These are phyloP conservation scores for Cynoglossus semilaevis DNA, from an alignment of 2,113 vertebrate genomes.

Conservation along the genomic window DNA sequence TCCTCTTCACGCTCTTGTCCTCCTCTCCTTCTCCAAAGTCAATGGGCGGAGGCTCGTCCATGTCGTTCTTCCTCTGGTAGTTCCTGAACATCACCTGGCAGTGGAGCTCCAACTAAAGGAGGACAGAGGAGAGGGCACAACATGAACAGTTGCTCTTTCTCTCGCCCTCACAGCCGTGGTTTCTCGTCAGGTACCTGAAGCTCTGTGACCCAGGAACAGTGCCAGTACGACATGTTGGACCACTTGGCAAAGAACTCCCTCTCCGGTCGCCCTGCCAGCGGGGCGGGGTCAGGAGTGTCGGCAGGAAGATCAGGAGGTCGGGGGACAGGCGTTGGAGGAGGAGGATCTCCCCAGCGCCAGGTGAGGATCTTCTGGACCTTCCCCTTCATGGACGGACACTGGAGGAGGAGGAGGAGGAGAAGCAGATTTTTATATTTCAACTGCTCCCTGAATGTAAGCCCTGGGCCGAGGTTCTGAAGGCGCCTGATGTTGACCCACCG, in stretches of 20 bases:
- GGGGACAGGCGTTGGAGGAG: conserved; percentile 86
- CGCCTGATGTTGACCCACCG: conserved; percentile 75
- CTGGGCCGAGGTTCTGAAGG: rapidly evolving
- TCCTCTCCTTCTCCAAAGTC: conserved; percentile 89
- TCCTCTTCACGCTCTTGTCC: conserved; percentile 89
- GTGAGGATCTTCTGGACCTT: conserved; percentile 98
- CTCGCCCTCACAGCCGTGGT: too few species aligned
- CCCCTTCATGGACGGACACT: conserved; percentile 93
- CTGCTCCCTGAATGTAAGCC: too few species aligned
- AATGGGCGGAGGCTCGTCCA: conserved; percentile 93
- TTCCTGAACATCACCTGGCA: conserved; percentile 99
- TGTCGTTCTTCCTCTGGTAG: conserved; percentile 98
- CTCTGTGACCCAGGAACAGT: conserved; percentile 97
- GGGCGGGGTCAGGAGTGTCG: conserved; percentile 83
- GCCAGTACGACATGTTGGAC: conserved; percentile 97
- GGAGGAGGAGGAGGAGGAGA: neutral
- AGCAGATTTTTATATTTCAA: neutral
- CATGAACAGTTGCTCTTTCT: too few species aligned
- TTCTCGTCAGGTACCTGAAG: conserved; percentile 76
- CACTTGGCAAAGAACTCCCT: conserved; percentile 97
- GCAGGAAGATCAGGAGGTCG: conserved; percentile 85
- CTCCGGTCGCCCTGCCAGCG: conserved; percentile 89
- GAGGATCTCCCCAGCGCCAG: conserved; percentile 95
- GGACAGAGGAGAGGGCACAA: neutral
- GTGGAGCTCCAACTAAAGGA: conserved; percentile 88